These are phyloP conservation scores for Sphinx pinastri DNA, from an alignment of 2,888 invertebrate genomes.

Conservation along the genomic window DNA sequence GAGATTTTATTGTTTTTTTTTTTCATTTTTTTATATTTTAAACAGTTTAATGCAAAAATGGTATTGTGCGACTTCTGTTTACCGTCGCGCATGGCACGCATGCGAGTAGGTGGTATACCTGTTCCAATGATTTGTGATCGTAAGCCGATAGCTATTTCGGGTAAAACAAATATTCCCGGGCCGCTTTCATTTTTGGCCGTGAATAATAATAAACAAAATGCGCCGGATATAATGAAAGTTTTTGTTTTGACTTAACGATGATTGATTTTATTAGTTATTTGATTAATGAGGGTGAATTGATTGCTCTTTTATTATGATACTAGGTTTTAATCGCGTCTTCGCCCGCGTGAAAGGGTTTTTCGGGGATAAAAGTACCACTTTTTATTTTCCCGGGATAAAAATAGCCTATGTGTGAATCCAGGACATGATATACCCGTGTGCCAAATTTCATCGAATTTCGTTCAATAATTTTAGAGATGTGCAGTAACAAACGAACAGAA, in stretches of 20 bases:
- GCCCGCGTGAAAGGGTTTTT: no score
- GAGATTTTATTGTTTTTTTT: neutral
- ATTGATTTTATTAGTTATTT: slow-evolving; percentile 68
- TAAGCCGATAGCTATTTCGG: slow-evolving; percentile 74
- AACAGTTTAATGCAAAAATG: neutral
- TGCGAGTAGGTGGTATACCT: slow-evolving; percentile 54
- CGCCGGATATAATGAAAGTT: slow-evolving; percentile 66
- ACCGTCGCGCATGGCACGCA: slow-evolving; percentile 14
- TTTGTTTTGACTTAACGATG: slow-evolving; percentile 62
- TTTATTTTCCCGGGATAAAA: no score
- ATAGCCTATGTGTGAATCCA: no score
- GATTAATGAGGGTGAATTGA: slow-evolving; percentile 47
- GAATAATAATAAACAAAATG: slow-evolving; percentile 70
- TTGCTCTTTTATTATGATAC: slow-evolving; percentile 35
- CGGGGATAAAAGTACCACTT: no score
- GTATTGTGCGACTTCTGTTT: slow-evolving; percentile 11
- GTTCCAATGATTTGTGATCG: slow-evolving; percentile 65
- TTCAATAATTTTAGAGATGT: no score
- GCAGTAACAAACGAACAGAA: no score
- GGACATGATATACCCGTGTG: no score
- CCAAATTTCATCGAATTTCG: no score
- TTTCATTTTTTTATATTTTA: no score
- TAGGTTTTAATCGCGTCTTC: no score
- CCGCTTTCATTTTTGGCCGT: slow-evolving; percentile 73
- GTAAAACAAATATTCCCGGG: slow-evolving; percentile 69